Evolutionary conservation across 2,888 invertebrate genomes (phyloP).

Genomic region (Autographa gamma): DNA sequence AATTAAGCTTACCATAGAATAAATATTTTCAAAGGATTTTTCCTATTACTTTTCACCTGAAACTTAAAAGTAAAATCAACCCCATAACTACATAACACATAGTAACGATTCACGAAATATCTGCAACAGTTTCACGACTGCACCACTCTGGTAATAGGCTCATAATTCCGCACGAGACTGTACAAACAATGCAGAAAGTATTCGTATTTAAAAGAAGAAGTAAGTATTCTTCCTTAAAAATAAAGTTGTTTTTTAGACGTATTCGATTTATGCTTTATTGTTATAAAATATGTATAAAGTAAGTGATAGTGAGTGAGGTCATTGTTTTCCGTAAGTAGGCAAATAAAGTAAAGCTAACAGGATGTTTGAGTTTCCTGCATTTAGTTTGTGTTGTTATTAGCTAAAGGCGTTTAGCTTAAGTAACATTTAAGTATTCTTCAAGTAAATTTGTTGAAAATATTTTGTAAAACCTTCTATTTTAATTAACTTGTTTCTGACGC

Average conservation of each 20-base stretch:
- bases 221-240: background rate
- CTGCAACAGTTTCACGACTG: background rate
- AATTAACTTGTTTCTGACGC: background rate
- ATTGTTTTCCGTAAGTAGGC: background rate
- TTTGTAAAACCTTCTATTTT: background rate
- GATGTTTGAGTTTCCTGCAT: background rate
- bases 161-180: background rate
- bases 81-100: background rate
- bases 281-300: no score
- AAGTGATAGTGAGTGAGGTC: no score
- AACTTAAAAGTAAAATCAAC: no score
- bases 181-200: conserved; percentile 7
- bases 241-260: no score
- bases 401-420: background rate
- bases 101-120: background rate
- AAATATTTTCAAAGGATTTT: no score
- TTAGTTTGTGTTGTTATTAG: background rate
- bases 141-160: background rate
- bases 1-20: background rate
- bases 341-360: background rate
- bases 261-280: no score
- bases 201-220: no score
- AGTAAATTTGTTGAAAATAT: no score
- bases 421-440: background rate
- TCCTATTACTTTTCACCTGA: no score